These are phyloP conservation scores for Caenorhabditis doughertyi DNA, from an alignment of 2,888 invertebrate genomes.

Conservation along the genomic window DNA sequence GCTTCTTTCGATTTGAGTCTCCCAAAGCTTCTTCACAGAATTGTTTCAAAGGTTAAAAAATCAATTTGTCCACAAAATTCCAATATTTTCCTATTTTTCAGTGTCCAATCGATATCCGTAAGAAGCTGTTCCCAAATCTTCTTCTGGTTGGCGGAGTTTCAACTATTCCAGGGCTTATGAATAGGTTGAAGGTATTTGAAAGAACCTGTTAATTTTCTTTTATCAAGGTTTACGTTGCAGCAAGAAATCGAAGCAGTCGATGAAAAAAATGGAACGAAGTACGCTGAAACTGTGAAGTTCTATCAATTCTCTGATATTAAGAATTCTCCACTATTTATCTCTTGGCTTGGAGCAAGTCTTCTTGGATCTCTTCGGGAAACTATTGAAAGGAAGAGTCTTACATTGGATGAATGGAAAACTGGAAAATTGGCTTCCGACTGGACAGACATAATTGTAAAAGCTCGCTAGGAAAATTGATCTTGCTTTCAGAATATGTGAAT, in stretches of 20 bases:
- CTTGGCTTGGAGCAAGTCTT: slow-evolving; percentile 63
- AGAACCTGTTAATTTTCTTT: not conserved
- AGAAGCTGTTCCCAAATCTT: slow-evolving; percentile 89
- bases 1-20: slow-evolving; percentile 50
- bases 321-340: slow-evolving; percentile 42
- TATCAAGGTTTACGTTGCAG: slow-evolving; percentile 21
- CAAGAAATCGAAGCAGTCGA: slow-evolving; percentile 39
- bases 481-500: slow-evolving; percentile 6
- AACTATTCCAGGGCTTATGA: slow-evolving; percentile 90
- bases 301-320: slow-evolving; percentile 58
- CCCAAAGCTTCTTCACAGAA: slow-evolving; percentile 43
- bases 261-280: slow-evolving; percentile 43
- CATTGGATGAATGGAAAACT: slow-evolving; percentile 42
- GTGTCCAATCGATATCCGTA: slow-evolving; percentile 91
- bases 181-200: slow-evolving; percentile 86
- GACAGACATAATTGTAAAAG: slow-evolving; percentile 53
- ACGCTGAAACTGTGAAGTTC: slow-evolving; percentile 58
- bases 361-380: slow-evolving; percentile 60
- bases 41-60: slow-evolving; percentile 40
- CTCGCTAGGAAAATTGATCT: slow-evolving; percentile 5
- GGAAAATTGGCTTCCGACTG: slow-evolving; percentile 58
- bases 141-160: slow-evolving; percentile 92
- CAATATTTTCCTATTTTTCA: not conserved
- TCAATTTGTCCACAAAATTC: no score
- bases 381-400: slow-evolving; percentile 52